Evolutionary conservation across 2,888 invertebrate species (phyloP).

Genomic region (Caenorhabditis sp.): DNA sequence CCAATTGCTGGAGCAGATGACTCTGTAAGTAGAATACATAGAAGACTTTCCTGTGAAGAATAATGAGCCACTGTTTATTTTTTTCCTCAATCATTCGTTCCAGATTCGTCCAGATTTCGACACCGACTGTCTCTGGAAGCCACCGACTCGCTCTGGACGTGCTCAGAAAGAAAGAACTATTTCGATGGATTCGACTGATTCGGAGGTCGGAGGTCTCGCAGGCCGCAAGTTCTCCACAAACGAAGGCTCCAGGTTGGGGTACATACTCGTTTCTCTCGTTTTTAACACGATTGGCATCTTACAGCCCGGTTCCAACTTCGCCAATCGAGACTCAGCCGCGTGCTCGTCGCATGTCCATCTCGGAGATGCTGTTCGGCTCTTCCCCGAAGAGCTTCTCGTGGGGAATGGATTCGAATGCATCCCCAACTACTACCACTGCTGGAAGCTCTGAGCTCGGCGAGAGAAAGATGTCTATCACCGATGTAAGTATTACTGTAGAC

Average conservation of each 20-base stretch:
- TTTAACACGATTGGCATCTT: constrained; percentile 24
- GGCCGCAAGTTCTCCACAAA: constrained; percentile 43
- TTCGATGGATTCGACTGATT: constrained; percentile 65
- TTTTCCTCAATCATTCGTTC: constrained; percentile 1
- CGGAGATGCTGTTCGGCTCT: constrained; percentile 66
- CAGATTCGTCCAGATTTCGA: constrained; percentile 69
- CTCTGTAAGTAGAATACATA: constrained; percentile 36
- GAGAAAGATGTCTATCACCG: constrained; percentile 62
- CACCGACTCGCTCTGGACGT: constrained; percentile 42
- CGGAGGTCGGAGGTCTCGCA: constrained; percentile 46
- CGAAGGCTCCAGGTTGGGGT: constrained; percentile 50
- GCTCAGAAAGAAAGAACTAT: constrained; percentile 58
- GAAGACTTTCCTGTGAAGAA: no score
- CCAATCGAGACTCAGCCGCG: constrained; percentile 60
- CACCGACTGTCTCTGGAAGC: constrained; percentile 70
- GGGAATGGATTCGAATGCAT: constrained; percentile 56
- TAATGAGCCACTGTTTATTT: not conserved
- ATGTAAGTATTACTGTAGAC: constrained; percentile 46
- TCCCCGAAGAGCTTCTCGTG: constrained; percentile 65
- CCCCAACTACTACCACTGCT: constrained; percentile 25
- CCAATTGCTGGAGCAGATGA: constrained; percentile 48
- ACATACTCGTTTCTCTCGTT: constrained; percentile 1
- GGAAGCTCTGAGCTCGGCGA: constrained; percentile 38
- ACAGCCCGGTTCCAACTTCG: constrained; percentile 45
- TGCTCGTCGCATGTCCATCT: constrained; percentile 62